These are phyloP conservation scores for Byasa hedistus DNA, from an alignment of 2,888 invertebrate genomes.

Conservation along the genomic window DNA sequence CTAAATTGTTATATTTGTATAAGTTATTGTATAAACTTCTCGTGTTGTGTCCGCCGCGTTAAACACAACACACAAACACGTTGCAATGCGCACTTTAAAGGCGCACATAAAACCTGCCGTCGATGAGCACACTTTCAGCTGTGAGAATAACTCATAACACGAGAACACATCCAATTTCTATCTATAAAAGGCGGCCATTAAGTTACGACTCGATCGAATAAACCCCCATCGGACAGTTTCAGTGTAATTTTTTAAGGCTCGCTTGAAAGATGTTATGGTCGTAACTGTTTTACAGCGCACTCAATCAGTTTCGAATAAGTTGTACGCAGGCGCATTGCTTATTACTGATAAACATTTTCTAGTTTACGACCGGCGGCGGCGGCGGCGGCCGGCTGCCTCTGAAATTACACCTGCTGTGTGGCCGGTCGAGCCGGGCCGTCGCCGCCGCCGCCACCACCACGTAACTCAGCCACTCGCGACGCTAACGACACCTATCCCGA, in stretches of 20 bases:
- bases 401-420: conserved; percentile 17
- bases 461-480: too few relatives aligned
- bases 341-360: conserved; percentile 27
- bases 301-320: conserved; percentile 35
- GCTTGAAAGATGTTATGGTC: conserved; percentile 29
- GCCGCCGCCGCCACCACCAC: too few relatives aligned
- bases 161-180: neutral
- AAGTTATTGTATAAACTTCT: too few relatives aligned
- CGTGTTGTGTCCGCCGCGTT: too few relatives aligned
- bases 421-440: neutral
- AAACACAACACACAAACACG: too few relatives aligned
- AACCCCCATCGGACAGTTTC: conserved; percentile 7
- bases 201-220: neutral
- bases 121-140: too few relatives aligned
- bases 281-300: conserved; percentile 34
- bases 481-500: too few relatives aligned
- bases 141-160: too few relatives aligned
- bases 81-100: too few relatives aligned
- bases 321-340: conserved; percentile 22
- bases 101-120: too few relatives aligned
- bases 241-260: conserved; percentile 20
- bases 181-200: neutral
- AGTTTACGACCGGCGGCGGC: conserved; percentile 27
- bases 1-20: too few relatives aligned
- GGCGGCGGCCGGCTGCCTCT: conserved; percentile 20